A percentile compares a stretch with the other conserved stretches of the same genome.
These are phyloP conservation scores for Cyclargus thomasi DNA, from an alignment of 1,140 invertebrate species.

Conservation along the genomic window DNA sequence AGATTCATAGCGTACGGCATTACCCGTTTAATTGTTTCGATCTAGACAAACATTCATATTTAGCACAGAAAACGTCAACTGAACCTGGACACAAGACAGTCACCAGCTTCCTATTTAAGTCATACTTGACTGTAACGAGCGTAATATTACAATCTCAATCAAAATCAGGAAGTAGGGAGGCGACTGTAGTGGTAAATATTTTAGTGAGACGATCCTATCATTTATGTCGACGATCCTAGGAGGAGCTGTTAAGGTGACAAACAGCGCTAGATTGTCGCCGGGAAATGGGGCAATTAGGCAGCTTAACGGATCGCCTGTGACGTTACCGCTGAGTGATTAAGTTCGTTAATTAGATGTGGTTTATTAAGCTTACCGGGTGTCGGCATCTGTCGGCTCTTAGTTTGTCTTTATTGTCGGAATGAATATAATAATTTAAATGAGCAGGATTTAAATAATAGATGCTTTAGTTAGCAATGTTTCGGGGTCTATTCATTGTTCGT, in stretches of 20 bases:
- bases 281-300: slow-evolving; percentile 4
- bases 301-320: background rate
- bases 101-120: background rate
- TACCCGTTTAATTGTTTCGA: no score
- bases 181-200: background rate
- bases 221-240: background rate
- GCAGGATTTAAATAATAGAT: no score
- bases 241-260: background rate
- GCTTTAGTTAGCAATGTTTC: no score
- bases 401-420: background rate
- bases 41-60: no score
- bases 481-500: no score
- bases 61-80: background rate
- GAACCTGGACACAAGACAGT: background rate
- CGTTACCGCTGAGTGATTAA: background rate
- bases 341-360: slow-evolving; percentile 2
- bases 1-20: no score
- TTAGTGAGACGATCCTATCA: background rate
- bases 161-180: background rate
- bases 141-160: slow-evolving; percentile 7
- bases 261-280: slow-evolving; percentile 1
- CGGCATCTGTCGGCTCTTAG: background rate
- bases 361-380: slow-evolving; percentile 3
- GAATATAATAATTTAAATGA: background rate
- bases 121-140: background rate